Conservation (phyloP, 2,888 invertebrate species). For the Torymus tubicola region DNA sequence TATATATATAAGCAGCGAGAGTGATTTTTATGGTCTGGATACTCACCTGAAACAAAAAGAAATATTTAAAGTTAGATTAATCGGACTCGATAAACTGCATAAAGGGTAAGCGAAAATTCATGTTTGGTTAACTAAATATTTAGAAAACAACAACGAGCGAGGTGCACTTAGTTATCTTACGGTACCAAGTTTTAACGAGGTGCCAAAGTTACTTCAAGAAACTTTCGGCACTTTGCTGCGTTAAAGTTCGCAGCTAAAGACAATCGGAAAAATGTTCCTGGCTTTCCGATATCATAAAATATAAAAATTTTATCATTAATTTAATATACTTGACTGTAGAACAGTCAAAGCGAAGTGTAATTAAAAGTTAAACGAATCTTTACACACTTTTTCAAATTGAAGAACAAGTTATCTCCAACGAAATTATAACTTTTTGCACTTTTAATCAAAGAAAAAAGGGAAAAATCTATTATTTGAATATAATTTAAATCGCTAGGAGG, state of each 20-base stretch:
- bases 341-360: too few relatives aligned
- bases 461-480: too few relatives aligned
- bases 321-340: neutral
- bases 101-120: slow-evolving; percentile 37
- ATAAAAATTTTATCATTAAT: slow-evolving; percentile 17
- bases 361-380: too few relatives aligned
- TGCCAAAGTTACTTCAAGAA: slow-evolving; percentile 49
- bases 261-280: slow-evolving; percentile 40
- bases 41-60: slow-evolving; percentile 56
- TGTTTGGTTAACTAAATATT: slow-evolving; percentile 49
- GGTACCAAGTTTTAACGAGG: slow-evolving; percentile 53
- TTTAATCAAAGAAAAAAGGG: too few relatives aligned
- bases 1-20: neutral
- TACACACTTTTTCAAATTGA: too few relatives aligned
- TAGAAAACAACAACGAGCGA: slow-evolving; percentile 33
- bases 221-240: slow-evolving; percentile 18
- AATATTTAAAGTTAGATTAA: slow-evolving; percentile 26
- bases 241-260: slow-evolving; percentile 35
- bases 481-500: too few relatives aligned
- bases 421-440: too few relatives aligned
- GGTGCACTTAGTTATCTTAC: slow-evolving; percentile 39
- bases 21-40: slow-evolving; percentile 5
- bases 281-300: slow-evolving; percentile 1
- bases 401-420: too few relatives aligned
- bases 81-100: slow-evolving; percentile 20